Evolutionary conservation across 2,888 invertebrate genomes (phyloP).

Genomic region (Andrena camellia): DNA sequence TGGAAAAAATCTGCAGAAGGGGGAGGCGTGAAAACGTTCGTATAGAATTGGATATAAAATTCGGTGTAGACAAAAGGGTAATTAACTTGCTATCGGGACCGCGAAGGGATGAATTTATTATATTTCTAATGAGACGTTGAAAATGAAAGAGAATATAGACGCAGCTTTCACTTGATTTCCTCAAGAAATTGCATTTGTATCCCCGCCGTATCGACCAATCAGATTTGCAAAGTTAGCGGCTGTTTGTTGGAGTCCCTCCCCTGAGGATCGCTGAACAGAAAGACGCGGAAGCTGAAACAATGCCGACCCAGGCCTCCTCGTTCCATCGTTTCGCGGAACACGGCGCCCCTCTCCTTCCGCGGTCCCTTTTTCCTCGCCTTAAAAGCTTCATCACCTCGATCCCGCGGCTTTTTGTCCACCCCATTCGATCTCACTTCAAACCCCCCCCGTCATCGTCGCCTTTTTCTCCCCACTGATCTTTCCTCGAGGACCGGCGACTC

Average conservation of each 20-base stretch:
- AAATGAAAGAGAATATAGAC: no score
- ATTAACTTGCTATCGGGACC: no score
- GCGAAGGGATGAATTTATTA: no score
- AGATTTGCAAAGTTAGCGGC: neutral
- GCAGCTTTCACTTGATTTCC: no score
- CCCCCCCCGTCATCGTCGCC: neutral
- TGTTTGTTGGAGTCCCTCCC: neutral
- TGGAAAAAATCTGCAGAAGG: neutral
- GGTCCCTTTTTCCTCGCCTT: slow-evolving; percentile 26
- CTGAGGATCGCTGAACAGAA: slow-evolving; percentile 41
- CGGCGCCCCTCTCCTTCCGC: slow-evolving; percentile 32
- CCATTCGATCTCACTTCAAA: slow-evolving; percentile 55
- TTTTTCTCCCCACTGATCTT: slow-evolving; percentile 40
- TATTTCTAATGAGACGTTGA: no score
- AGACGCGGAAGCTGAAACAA: slow-evolving; percentile 67
- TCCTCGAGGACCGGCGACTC: slow-evolving; percentile 6
- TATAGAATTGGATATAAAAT: no score
- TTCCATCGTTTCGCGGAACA: slow-evolving; percentile 62
- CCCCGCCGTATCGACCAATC: neutral
- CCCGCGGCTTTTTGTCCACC: slow-evolving; percentile 51
- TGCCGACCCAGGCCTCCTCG: slow-evolving; percentile 52
- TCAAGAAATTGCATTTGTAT: no score
- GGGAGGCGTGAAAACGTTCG: no score
- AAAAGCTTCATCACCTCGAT: slow-evolving; percentile 61
- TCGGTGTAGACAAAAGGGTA: no score